Evolutionary conservation across 2,797 vertebrate genomes (phyloP), one percentile per base, ranked within the genome.

Genomic region (Stomatorhinus walkeri): DNA sequence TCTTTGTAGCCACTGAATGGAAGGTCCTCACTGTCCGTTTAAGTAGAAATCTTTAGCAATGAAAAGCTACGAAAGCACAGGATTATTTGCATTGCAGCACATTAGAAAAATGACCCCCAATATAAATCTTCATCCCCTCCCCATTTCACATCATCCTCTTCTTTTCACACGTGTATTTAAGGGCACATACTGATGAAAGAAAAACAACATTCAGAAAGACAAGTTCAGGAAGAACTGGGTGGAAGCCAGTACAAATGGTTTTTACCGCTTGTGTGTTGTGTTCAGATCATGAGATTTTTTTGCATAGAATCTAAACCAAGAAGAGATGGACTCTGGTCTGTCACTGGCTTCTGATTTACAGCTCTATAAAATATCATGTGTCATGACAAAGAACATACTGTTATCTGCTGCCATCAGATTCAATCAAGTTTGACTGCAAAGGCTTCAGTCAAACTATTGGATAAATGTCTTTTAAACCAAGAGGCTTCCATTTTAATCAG

Each of bases 161-260:
- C 28, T 72, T 36, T 72, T 40, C 72, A 79, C 16, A 79, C 72
- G 7, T 9, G 40, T 46, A 79, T 46, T 40, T 46, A 79, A 40
- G 40, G 36, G 40, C 72, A 79, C 72, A 43, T 46, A 79, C 72
- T 40, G 14, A 79, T 46, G 40, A 46, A 81, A 46, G 40, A 46
- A 81, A 81, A 46, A 46, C 16, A n/a, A 7, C 76, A 9, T 51
- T 85, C 81, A 85, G 46, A 51, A 51, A 84, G 22, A 84, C 46
- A 48, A 24, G 48, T 85, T 51, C 81, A 22, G 81, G 43, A 51
- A 85, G 43, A 85, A 85, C 81, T 85, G 81, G 81, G 81, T 85
- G 43, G 48, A 85, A 51, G 46, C 46, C 43, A 85, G n/a, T 46
- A 24, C n/a, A 85, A 85, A 85, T 12, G 81, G 46, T 24, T 85